Base-by-base conservation (phyloP, 2,113 vertebrate species). In the Hydropotes inermis region DNA sequence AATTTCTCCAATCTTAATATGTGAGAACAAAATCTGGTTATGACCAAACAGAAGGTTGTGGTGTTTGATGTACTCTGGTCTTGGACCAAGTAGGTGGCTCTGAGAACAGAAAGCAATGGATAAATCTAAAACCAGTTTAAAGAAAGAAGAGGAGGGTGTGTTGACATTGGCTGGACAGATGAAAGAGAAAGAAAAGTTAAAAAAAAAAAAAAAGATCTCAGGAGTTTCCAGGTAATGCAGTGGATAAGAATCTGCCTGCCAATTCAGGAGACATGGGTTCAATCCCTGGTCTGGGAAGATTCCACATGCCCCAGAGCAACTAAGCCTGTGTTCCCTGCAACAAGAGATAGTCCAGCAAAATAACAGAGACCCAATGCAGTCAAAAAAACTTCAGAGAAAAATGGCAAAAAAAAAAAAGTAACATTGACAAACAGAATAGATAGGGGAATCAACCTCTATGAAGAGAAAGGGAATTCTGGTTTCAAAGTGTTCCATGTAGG, bases 321-420 rank as follows among this genome's bases (percentile, higher is more conserved):
- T 43, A 76, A 76, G 23, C 12, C 70, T 14, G 36, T 25, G 57
- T 43, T 27, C 6, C 70, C 10, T 0, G 5, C n/a, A 70, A 23
- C n/a, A 74, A 7, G 70, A 43, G 70, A 43, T 6, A 76, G 36
- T 14, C 70, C 70, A 43, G 67, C 36, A 74, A 74, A 76, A 27
- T 13, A 43, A 76, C 0, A 1, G 12, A 76, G 39, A 43, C 39
- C 0, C 0, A 43, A 12, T 43, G 12, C 70, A 43, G 12, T 43
- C 23, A 76, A 87, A 91, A 87, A 64, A 87, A 60, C 76, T 54
- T 96, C n/a, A 96, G 45, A 91, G 14, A 60, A 19, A 91, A 64
- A 83, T 50, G 11, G 19, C 10, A 13, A 11, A 19, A 88, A 60
- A 43, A 76, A 67, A 39, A 25, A 78, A 39, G 13, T 60, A 50